Conservation (phyloP, 35 echinoderm and acorn worm species). For the Nesometra sesokonis region DNA sequence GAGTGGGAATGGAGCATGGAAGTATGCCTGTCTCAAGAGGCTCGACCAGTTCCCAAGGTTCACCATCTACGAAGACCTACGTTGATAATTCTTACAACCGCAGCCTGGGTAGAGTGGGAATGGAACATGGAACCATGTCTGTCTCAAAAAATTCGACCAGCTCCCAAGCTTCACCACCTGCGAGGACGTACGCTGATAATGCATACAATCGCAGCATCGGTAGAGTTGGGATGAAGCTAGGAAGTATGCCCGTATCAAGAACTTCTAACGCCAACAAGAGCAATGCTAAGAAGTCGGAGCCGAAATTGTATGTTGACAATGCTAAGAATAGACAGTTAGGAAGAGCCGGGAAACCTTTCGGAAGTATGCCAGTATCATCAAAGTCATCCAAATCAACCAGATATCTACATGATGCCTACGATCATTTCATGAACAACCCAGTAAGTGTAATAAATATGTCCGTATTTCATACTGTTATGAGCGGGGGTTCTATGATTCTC, state of each 20-base stretch:
- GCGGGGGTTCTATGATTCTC: no score
- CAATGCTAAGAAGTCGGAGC: not conserved
- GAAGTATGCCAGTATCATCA: conserved; percentile 1
- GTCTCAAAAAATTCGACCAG: not conserved
- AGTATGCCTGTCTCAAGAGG: conserved; percentile 1
- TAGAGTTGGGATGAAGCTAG: not conserved
- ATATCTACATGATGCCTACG: not conserved
- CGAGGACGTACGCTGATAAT: conserved; percentile 14
- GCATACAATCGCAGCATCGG: conserved; percentile 15
- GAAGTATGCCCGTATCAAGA: conserved; percentile 16
- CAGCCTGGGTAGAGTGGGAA: conserved; percentile 26
- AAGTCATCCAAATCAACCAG: not conserved
- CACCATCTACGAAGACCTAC: not conserved
- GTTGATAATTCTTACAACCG: conserved; percentile 40
- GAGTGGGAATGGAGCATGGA: not conserved
- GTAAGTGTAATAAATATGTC: not conserved
- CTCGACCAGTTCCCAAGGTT: not conserved
- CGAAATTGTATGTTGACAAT: conserved; percentile 8
- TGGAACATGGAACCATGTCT: not conserved
- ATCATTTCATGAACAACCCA: not conserved
- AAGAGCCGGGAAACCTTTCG: conserved; percentile 24
- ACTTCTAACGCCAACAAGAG: not conserved
- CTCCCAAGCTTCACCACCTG: no score
- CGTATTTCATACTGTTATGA: no score
- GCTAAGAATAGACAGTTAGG: conserved; percentile 23